Conservation (phyloP, 2,113 vertebrate species). For the Campylomormyrus numenius region DNA sequence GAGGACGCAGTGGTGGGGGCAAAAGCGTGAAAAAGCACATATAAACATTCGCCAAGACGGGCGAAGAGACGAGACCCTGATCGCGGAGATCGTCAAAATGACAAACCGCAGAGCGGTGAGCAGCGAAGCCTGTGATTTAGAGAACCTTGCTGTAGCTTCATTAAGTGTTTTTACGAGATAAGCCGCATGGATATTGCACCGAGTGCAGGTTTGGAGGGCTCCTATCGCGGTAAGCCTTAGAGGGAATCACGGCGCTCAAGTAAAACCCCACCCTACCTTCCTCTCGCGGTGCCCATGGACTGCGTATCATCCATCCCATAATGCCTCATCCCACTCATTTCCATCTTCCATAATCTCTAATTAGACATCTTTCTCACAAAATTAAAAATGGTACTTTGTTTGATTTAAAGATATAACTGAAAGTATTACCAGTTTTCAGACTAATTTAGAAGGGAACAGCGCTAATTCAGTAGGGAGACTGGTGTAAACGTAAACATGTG, state of each 20-base stretch:
- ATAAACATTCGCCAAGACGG: conserved; percentile 15
- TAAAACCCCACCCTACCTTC: neutral
- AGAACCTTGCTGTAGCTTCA: conserved; percentile 31
- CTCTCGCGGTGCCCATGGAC: neutral
- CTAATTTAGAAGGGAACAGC: neutral
- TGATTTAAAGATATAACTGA: conserved; percentile 11
- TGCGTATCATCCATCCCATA: neutral
- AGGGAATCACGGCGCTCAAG: neutral
- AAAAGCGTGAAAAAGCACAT: conserved; percentile 5
- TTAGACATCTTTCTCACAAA: conserved; percentile 5
- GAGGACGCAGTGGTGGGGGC: neutral
- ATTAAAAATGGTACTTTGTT: neutral
- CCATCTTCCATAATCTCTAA: conserved; percentile 10
- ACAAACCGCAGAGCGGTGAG: conserved; percentile 22
- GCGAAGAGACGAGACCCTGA: conserved; percentile 23
- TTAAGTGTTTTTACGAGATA: conserved; percentile 33
- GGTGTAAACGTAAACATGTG: neutral
- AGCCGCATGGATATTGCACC: conserved; percentile 20
- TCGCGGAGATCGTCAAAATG: conserved; percentile 34
- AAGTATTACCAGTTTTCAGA: neutral
- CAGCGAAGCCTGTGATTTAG: conserved; percentile 32
- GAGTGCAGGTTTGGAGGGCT: conserved; percentile 18
- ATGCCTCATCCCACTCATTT: neutral
- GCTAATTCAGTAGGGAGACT: neutral
- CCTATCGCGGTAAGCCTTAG: neutral